Percentiles rank a stretch among this genome's conserved stretches.
Conservation (phyloP, 2,888 invertebrate genomes). For the Eristalinus aeneus region DNA sequence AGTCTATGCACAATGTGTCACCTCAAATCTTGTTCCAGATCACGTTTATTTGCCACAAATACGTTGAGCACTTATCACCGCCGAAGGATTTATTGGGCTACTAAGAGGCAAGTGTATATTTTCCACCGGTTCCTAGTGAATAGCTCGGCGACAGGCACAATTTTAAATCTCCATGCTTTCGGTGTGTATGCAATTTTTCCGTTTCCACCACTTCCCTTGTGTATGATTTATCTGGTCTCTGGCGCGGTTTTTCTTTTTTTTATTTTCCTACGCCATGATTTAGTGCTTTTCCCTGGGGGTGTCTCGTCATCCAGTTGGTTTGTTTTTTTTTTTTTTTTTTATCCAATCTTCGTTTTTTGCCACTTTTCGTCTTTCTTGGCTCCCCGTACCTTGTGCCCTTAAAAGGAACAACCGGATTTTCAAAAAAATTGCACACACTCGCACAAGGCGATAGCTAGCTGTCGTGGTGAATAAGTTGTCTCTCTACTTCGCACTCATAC, state of each 20-base stretch:
- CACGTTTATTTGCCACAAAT: background rate
- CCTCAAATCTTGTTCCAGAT: background rate
- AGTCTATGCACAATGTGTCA: background rate
- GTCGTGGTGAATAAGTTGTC: conserved; percentile 23
- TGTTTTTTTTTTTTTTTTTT: background rate
- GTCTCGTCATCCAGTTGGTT: conserved; percentile 11
- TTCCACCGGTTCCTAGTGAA: background rate
- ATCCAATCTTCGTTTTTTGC: background rate
- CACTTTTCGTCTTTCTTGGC: background rate
- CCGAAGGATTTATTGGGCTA: background rate
- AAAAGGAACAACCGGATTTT: conserved; percentile 44
- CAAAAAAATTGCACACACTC: background rate
- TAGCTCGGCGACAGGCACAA: background rate
- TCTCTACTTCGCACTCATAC: background rate
- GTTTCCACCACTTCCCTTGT: background rate
- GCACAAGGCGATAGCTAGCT: background rate
- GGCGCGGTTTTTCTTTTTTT: background rate
- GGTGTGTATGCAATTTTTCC: background rate
- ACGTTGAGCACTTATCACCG: background rate
- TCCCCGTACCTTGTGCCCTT: conserved; percentile 22
- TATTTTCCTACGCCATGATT: background rate
- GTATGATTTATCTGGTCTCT: background rate
- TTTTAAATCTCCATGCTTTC: background rate
- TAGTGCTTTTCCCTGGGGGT: conserved; percentile 30
- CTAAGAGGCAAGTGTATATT: background rate